These are phyloP conservation scores for Phocoena phocoena DNA, from an alignment of 2,113 vertebrate genomes.

Conservation along the genomic window DNA sequence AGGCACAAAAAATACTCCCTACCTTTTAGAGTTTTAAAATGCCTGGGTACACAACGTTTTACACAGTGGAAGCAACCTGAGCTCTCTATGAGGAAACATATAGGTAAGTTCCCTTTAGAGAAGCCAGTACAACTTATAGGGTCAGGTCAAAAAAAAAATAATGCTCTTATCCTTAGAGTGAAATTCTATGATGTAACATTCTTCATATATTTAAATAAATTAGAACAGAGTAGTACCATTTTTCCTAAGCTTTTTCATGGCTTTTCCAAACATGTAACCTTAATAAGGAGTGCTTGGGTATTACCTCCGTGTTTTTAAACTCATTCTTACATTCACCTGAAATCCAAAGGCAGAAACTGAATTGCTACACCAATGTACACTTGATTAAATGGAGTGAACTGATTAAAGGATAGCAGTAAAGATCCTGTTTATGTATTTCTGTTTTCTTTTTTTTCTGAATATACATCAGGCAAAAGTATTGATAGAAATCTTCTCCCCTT, in stretches of 20 bases:
- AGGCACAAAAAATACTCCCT: not conserved
- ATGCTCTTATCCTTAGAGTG: slow-evolving; percentile 53
- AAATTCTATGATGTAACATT: slow-evolving; percentile 52
- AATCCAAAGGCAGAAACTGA: not conserved
- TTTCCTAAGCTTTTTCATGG: not conserved
- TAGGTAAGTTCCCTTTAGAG: not conserved
- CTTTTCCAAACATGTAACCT: not conserved
- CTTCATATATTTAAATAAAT: slow-evolving; percentile 25
- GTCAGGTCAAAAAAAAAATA: slow-evolving; percentile 36
- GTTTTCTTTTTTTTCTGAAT: not conserved
- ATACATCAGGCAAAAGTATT: not conserved
- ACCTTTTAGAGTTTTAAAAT: not conserved
- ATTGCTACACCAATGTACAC: not conserved
- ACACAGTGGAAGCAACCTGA: not conserved
- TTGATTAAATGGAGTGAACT: not conserved
- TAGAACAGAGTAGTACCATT: not conserved
- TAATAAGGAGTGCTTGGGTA: not conserved
- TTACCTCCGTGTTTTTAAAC: not conserved
- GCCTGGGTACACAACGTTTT: not conserved
- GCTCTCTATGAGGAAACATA: not conserved
- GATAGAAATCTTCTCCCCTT: not conserved
- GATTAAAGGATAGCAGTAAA: not conserved
- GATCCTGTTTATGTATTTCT: not conserved
- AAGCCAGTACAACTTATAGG: not conserved
- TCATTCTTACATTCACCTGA: not conserved